Conservation (phyloP, 2,113 vertebrate species). For the Scopus umbretta region DNA sequence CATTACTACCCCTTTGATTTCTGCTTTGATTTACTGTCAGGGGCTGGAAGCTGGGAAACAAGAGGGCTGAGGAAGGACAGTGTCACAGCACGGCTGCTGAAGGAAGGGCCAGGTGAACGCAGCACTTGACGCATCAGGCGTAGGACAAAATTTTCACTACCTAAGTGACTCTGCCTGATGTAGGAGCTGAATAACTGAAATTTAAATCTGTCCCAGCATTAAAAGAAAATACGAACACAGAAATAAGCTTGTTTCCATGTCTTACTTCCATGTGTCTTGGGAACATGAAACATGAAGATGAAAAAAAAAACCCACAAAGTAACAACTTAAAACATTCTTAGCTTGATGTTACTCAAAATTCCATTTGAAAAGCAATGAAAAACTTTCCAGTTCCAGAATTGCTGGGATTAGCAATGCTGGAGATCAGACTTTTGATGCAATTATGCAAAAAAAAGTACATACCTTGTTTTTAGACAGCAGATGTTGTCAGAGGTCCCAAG, state of each 20-base stretch:
- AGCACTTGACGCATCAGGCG: neutral
- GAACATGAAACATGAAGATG: neutral
- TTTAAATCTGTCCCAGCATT: neutral
- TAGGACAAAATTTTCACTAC: neutral
- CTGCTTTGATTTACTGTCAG: neutral
- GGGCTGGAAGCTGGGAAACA: neutral
- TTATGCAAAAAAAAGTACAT: neutral
- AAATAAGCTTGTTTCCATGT: neutral
- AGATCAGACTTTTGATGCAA: neutral
- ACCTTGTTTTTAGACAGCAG: neutral
- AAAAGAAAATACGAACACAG: neutral
- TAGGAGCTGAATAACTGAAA: neutral
- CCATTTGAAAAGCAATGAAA: neutral
- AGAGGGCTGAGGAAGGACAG: neutral
- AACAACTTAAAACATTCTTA: neutral
- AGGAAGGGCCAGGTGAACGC: neutral
- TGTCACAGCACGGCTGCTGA: rapidly evolving
- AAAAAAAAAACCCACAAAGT: neutral
- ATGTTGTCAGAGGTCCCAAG: neutral
- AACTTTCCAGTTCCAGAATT: neutral
- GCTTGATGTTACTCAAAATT: neutral
- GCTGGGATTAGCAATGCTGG: neutral
- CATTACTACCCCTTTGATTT: neutral
- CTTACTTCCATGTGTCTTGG: neutral
- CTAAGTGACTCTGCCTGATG: neutral